Percentiles rank a stretch among this genome's conserved stretches.
Evolutionary conservation across 1,140 invertebrate species (phyloP).

Genomic region (Ridgeia piscesae): DNA sequence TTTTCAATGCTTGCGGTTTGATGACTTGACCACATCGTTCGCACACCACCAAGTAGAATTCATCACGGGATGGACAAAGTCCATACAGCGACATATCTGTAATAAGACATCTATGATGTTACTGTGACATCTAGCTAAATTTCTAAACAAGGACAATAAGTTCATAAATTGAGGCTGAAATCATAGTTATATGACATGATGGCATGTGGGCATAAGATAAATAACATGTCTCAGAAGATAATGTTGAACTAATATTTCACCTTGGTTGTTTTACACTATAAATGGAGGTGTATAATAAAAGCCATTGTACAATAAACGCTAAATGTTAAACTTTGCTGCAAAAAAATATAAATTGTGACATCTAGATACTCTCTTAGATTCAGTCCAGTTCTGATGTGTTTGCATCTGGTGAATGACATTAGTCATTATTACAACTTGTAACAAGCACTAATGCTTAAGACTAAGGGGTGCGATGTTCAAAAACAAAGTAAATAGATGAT

Average conservation of each 20-base stretch:
- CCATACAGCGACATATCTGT: conserved; percentile 62
- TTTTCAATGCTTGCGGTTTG: conserved; percentile 61
- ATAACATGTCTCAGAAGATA: not conserved
- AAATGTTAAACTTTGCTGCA: not conserved
- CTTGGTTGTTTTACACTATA: not conserved
- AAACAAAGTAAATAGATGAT: not conserved
- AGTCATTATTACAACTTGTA: not conserved
- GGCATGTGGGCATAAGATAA: not conserved
- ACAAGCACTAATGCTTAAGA: not conserved
- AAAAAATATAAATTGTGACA: not conserved
- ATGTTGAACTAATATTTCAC: not conserved
- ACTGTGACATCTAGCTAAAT: not conserved
- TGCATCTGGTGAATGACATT: not conserved
- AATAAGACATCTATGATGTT: conserved; percentile 32
- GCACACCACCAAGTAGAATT: conserved; percentile 62
- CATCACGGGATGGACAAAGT: conserved; percentile 60
- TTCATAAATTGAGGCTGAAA: not conserved
- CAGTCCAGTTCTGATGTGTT: not conserved
- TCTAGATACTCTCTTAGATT: not conserved
- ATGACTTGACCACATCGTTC: conserved; percentile 60
- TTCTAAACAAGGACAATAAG: not conserved
- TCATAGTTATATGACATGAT: not conserved
- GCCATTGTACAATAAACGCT: not conserved
- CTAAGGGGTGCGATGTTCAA: not conserved
- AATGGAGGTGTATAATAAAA: not conserved